Base-by-base conservation (phyloP, 2,888 invertebrate genomes). In the Drosophila peninsularis region DNA sequence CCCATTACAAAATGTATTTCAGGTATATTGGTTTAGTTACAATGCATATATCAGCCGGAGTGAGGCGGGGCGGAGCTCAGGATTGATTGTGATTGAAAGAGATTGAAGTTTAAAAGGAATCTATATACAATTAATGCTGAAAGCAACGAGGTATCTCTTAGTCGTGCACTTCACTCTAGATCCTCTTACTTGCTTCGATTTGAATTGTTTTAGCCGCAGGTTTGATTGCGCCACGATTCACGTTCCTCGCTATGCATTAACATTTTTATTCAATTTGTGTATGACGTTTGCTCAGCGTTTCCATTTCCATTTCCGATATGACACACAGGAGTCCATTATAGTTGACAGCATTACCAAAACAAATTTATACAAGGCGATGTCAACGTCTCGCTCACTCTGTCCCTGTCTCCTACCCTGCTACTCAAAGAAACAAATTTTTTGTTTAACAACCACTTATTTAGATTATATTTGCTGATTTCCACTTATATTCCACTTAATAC, bases 371-470 rank as follows among this genome's bases (percentile, higher is more conserved):
- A 81, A 73, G 78, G 45, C 64, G 54, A 78, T 73, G 82, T 75
- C 78, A 80, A 68, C 72, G 71, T 45, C 58, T 17, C 32, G 60
- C 54, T 30, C 53, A 61, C 45, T 39, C 37, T 17, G 3, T 3
- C 9, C 39, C 42, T 21, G 1, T 0, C 10, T 41, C 7, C 19
- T 17, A 9, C 14, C 54, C 53, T 45, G 24, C 56, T 36, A 21
- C 44, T 50, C 44, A 63, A 68, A 69, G 58, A 61, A 64, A 75
- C 58, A 66, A 62, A 73, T 67, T 75, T 75, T 78, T 80, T 90
- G 90, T 89, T 89, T 90, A 89, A 89, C 89, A 89, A 90, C 82
- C 90, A 89, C 89, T 89, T 90, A 90, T 90, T 81, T 80, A 77
- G 90, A 89, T 89, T 90, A 90, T 89, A 89, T 90, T 89, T 86